phyloP scores from a whole-genome alignment of 2,888 invertebrate genomes.

The Eubasilissa splendida region DNA sequence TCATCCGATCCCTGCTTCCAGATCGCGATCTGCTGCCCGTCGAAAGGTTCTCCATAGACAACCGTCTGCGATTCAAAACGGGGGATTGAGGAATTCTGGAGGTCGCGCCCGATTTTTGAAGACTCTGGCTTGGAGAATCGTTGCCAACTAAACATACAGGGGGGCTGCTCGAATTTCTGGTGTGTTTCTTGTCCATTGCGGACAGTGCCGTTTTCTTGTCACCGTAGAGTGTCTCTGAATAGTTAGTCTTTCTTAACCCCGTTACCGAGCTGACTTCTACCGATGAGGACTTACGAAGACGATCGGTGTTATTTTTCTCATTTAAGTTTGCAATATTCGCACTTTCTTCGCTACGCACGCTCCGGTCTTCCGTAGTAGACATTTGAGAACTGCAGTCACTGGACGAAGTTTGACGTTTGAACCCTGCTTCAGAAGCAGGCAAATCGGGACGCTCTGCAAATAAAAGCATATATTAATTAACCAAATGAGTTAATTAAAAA shows the following conservation, averaged over 20 bases:
- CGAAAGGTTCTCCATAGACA: slow-evolving; percentile 56
- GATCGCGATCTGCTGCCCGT: slow-evolving; percentile 54
- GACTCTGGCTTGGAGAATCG: slow-evolving; percentile 68
- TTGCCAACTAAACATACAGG: slow-evolving; percentile 65
- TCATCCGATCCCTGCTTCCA: slow-evolving; percentile 57
- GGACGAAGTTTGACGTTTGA: slow-evolving; percentile 62
- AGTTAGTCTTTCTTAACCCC: slow-evolving; percentile 81
- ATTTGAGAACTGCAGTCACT: slow-evolving; percentile 64
- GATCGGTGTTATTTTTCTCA: slow-evolving; percentile 68
- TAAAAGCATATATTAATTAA: slow-evolving; percentile 47
- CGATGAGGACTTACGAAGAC: slow-evolving; percentile 62
- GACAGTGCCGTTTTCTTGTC: slow-evolving; percentile 69
- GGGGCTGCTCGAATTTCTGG: slow-evolving; percentile 69
- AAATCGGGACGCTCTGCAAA: slow-evolving; percentile 78
- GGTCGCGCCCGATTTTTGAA: slow-evolving; percentile 60
- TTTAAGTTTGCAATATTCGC: slow-evolving; percentile 60
- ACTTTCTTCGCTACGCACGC: slow-evolving; percentile 60
- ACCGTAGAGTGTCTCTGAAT: slow-evolving; percentile 76
- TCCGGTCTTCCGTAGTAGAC: slow-evolving; percentile 66
- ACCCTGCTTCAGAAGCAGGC: slow-evolving; percentile 41
- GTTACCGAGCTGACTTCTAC: slow-evolving; percentile 79
- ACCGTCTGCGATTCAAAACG: slow-evolving; percentile 62
- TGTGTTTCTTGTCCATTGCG: slow-evolving; percentile 65
- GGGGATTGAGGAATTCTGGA: slow-evolving; percentile 66
- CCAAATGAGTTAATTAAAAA: not conserved